Evolutionary conservation across 2,113 vertebrate genomes (phyloP).

Genomic region (Oceanites oceanicus): DNA sequence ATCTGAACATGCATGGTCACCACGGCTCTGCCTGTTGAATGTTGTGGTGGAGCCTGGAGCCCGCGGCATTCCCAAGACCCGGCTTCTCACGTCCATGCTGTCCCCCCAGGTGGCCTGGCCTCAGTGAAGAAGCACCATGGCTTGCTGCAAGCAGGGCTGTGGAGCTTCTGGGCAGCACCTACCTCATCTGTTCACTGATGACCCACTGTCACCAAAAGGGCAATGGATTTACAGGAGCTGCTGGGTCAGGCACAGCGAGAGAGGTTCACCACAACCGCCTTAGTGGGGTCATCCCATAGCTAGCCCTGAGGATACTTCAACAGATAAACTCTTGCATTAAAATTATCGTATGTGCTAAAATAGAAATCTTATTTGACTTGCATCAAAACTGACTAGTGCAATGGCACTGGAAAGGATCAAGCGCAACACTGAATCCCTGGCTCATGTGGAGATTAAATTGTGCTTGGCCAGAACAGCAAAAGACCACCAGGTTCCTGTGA

Average conservation of each 20-base stretch:
- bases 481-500: not conserved
- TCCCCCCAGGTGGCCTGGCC: not conserved
- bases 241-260: not conserved
- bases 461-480: not conserved
- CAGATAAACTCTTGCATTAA: not conserved
- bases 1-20: fast-evolving
- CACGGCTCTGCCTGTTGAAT: not conserved
- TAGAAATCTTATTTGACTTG: not conserved
- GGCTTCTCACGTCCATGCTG: not conserved
- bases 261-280: not conserved
- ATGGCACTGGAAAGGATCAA: not conserved
- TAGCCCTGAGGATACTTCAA: not conserved
- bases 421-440: not conserved
- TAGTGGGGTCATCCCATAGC: not conserved
- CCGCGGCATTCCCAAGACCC: not conserved
- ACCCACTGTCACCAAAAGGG: not conserved
- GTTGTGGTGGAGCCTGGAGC: not conserved
- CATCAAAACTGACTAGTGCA: not conserved
- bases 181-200: not conserved
- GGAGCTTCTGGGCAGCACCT: not conserved
- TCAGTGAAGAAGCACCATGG: fast-evolving
- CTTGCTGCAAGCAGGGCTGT: not conserved
- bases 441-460: not conserved
- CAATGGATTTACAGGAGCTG: not conserved
- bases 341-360: not conserved